Evolutionary conservation across 2,888 invertebrate genomes (phyloP), one percentile per base, ranked within the genome.

Genomic region (Smittia aterrima): DNA sequence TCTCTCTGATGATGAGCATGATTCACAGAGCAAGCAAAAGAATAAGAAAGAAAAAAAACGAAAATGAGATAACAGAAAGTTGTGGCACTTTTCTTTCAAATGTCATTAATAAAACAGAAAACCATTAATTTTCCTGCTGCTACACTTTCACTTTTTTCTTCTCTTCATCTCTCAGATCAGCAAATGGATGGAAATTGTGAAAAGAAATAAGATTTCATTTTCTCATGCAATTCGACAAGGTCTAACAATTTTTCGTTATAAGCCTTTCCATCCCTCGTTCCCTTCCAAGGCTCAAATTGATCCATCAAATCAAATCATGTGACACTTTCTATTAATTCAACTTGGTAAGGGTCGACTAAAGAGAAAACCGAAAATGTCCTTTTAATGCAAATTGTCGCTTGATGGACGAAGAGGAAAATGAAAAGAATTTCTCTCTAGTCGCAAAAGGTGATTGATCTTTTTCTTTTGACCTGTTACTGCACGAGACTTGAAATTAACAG

Each of bases 31-130:
- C 58, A 18, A 47, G 47, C 58, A 58, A 58, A 7, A 58, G 18
- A 58, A 58, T 2, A 58, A 22, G n/a, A 58, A 58, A 22, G 18
- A 18, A 22, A 58, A 22, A 58, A 58, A 13, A 58, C 18, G 58
- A 58, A 58, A 58, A 58, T 38, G 40, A 67, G 67, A 67, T 67
- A 67, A 67, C 38, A 58, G 40, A 67, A 32, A 41, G 16, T 67
- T 67, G 32, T 67, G 67, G 67, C 67, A 67, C 67, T 67, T 67
- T 67, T 38, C 67, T 40, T 67, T 67, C 67, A 67, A 67, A 38
- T 67, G 67, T 67, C 67, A 67, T 67, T 67, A 67, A 67, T 67
- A 67, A 20, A 67, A 6, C 38, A 41, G 38, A 40, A 67, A 41
- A 67, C 67, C 67, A 67, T 67, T 67, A 67, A 67, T 67, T 67